phyloP scores from a whole-genome alignment of 1,140 invertebrate species.

The Tetragnatha versicolor region DNA sequence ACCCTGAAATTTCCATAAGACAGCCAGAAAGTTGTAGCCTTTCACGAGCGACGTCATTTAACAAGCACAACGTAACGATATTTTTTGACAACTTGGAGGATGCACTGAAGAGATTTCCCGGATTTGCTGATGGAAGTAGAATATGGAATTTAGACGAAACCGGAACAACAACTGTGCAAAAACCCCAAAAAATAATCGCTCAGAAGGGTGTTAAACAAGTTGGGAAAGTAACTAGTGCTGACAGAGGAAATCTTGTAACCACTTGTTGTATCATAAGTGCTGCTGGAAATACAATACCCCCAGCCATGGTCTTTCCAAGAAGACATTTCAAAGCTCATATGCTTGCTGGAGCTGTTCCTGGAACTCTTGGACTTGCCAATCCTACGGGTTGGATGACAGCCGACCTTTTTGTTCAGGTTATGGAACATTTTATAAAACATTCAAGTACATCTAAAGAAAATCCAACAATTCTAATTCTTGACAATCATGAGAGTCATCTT shows the following conservation, averaged over 20 bases:
- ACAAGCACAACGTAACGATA: background rate
- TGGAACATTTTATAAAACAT: background rate
- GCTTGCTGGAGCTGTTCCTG: background rate
- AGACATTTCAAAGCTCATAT: background rate
- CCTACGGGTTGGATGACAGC: background rate
- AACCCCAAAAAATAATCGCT: background rate
- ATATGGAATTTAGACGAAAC: conserved; percentile 5
- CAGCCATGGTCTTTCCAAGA: background rate
- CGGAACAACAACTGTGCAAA: background rate
- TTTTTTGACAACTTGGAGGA: background rate
- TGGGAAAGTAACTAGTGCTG: background rate
- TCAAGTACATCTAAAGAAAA: background rate
- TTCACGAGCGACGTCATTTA: background rate
- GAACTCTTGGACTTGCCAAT: background rate
- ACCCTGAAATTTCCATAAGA: background rate
- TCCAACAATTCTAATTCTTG: conserved; percentile 17
- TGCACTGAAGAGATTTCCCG: background rate
- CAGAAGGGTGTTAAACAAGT: background rate
- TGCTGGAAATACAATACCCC: background rate
- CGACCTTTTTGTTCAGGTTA: background rate
- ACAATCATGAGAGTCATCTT: conserved; percentile 61
- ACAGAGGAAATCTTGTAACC: background rate
- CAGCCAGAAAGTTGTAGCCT: background rate
- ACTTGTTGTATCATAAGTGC: background rate
- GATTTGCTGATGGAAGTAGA: background rate